Conservation (phyloP, 2,113 vertebrate species). For the Protomyctophum bolini region DNA sequence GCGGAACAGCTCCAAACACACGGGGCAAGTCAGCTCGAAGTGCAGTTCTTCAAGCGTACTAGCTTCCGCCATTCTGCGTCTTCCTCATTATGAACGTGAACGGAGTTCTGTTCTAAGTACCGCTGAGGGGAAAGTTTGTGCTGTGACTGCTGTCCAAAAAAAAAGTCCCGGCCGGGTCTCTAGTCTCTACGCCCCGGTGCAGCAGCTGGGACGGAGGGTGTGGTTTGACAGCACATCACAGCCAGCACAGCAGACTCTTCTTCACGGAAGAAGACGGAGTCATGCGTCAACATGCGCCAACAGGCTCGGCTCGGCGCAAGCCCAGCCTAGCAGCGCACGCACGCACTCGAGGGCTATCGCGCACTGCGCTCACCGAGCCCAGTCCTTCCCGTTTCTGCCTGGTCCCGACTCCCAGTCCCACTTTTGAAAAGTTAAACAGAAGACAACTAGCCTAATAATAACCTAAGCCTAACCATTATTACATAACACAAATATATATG, state of each 20-base stretch:
- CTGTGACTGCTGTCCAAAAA: neutral
- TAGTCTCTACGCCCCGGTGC: constrained; percentile 16
- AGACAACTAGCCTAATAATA: too few relatives aligned
- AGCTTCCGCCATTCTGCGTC: constrained; percentile 65
- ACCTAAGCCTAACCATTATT: too few relatives aligned
- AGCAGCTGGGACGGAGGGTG: constrained; percentile 28
- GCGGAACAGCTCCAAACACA: constrained; percentile 84
- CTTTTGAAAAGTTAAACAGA: too few relatives aligned
- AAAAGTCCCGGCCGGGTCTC: neutral
- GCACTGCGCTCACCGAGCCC: too few relatives aligned
- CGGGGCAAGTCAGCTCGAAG: constrained; percentile 84
- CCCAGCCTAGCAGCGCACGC: too few relatives aligned
- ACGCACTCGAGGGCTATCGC: too few relatives aligned
- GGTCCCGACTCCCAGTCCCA: too few relatives aligned
- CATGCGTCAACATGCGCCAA: constrained; percentile 49
- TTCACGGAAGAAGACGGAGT: constrained; percentile 32
- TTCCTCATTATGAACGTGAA: constrained; percentile 42
- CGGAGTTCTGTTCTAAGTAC: too few relatives aligned
- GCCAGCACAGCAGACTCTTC: neutral
- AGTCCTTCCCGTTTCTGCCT: too few relatives aligned
- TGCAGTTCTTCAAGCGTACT: constrained; percentile 75
- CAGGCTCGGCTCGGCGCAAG: constrained; percentile 20
- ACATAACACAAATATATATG: too few relatives aligned
- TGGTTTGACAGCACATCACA: constrained; percentile 29
- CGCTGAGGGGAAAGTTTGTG: too few relatives aligned